Evolutionary conservation across 2,888 invertebrate genomes (phyloP), one percentile per base, ranked within the genome.

Genomic region (Meteorus cinctellus): DNA sequence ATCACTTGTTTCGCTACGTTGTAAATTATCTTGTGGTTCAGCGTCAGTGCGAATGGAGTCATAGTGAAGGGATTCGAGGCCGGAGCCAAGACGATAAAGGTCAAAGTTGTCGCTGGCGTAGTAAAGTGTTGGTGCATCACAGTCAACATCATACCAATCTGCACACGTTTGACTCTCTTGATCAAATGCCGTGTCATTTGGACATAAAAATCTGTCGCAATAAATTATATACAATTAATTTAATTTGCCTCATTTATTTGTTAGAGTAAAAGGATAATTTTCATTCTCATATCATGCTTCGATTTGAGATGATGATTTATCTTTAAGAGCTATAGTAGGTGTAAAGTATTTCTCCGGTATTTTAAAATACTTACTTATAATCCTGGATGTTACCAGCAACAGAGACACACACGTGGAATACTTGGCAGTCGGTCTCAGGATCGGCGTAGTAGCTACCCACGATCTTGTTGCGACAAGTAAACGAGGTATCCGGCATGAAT

Each of bases 161-260:
- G 97, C 97, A 89, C 97, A 97, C 31, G 96, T 97, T 90, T 96
- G 96, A 76, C 96, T 96, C 88, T 96, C 96, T 89, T 97, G 96
- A 90, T 97, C 96, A 91, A 97, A 97, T 81, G 96, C 94, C 1
- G 97, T 97, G 82, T 95, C 95, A 83, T 97, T 96, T 51, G 96
- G 96, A 87, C 96, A 97, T 88, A 96, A 92, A 91, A 97, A 97
- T 86, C 96, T 93, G 67, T 48, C 55, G 59, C 27, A 69, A 59
- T 16, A 48, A 12, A 66, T 29, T 34, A n/a, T 36, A 62, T 72
- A 62, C 8, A 29, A 8, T 29, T 69, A 34, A 66, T 59, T 31
- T 14, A 63, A 12, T 4, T 51, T n/a, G 12, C 10, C 10, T 60
- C 55, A 34, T 34, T 34, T 34, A 6, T 34, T 34, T 6, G 4